Base-by-base conservation (phyloP, 2,113 vertebrate genomes). In the Grammomys dolichurus region DNA sequence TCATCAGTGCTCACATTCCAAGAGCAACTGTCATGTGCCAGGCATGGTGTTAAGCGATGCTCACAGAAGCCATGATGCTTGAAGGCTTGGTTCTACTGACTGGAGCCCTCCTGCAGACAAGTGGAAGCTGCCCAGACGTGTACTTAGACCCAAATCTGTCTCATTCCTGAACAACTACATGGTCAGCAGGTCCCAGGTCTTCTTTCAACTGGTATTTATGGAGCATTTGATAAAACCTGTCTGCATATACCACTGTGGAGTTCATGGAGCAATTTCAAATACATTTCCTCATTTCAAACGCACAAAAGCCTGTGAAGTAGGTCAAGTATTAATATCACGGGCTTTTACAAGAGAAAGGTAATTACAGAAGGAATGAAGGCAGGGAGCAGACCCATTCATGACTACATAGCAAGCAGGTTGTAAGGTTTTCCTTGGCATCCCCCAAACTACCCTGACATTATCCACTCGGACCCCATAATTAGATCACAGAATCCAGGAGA, bases 301-400 rank as follows among this genome's bases (percentile, higher is more conserved):
- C 95, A 97, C 97, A 97, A 97, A 97, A 97, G 96, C 96, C 94
- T 91, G 96, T 94, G 96, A 97, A 97, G 95, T 97, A 97, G 97
- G 97, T 98, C 97, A 97, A 97, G 97, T 98, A 97, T 97, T 96
- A 98, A 97, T 97, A 98, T 96, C 43, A 5, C 77, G 89, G 82
- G 95, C 96, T 90, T 97, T 98, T 96, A 97, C 96, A 97, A 94
- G 94, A 93, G 85, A 96, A 96, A 97, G 89, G 95, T 97, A 98
- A 98, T 98, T 97, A 98, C 96, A 91, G 97, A 80, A 91, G 96
- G 93, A 89, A 92, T 3, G 43, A 70, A 95, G 69, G 86, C 77
- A 60, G 11, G 58, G 77, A 81, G 91, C 17, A 0, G 67, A 77
- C 77, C 0, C 0, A 28, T 3, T 87, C 69, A 51, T 65, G 95